phyloP scores from a whole-genome alignment of 2,797 vertebrate genomes.

The Linurgus olivaceus region DNA sequence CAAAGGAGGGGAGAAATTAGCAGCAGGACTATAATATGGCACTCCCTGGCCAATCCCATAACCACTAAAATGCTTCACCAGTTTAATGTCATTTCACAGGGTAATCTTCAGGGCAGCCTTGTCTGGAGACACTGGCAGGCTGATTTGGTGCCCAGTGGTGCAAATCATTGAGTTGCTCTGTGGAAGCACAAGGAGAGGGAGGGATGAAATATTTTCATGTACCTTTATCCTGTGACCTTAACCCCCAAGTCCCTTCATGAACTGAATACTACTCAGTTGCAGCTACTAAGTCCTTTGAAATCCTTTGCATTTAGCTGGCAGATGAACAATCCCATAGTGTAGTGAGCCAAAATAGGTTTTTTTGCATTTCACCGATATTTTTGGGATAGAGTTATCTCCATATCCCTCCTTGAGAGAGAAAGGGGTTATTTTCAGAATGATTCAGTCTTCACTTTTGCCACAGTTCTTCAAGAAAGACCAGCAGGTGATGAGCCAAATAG shows the following conservation, averaged over 20 bases:
- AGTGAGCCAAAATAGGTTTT: not conserved
- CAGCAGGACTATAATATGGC: constrained; percentile 11
- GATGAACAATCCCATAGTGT: not conserved
- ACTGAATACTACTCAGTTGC: not conserved
- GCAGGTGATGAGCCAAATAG: not conserved
- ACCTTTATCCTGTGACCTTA: constrained; percentile 16
- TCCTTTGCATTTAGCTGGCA: not conserved
- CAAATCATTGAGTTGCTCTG: constrained; percentile 34
- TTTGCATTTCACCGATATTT: not conserved
- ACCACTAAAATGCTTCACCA: constrained; percentile 45
- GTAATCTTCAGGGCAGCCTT: constrained; percentile 40
- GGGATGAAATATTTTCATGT: constrained; percentile 7
- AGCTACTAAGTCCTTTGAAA: not conserved
- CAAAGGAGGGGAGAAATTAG: not conserved
- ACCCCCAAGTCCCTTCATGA: not conserved
- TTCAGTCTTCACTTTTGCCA: not conserved
- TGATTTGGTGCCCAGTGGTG: constrained; percentile 5
- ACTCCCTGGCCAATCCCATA: constrained; percentile 5
- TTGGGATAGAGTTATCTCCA: not conserved
- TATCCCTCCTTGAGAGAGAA: not conserved
- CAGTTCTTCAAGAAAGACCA: not conserved
- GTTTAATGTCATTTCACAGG: constrained; percentile 45
- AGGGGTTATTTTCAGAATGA: not conserved
- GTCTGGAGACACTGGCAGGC: constrained; percentile 3
- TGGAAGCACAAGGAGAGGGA: not conserved